Evolutionary conservation across 2,888 invertebrate species (phyloP).

Genomic region (Tillus elongatus): DNA sequence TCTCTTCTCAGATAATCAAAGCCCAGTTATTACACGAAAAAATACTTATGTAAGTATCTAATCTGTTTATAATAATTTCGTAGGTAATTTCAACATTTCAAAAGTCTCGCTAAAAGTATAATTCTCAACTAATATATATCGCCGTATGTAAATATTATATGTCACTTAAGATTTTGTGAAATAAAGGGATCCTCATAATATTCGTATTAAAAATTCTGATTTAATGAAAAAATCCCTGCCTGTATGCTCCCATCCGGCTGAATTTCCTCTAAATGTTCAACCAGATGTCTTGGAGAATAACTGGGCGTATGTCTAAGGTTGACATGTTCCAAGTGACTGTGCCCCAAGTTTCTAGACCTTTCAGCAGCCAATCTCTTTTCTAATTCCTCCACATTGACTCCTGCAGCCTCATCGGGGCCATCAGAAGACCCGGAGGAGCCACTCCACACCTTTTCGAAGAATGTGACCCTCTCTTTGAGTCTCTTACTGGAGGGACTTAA

Average conservation of each 20-base stretch:
- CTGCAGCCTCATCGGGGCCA: constrained; percentile 34
- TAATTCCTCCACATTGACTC: constrained; percentile 29
- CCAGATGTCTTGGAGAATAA: constrained; percentile 27
- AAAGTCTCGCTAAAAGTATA: too few species aligned
- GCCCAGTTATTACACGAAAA: too few species aligned
- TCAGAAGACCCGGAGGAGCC: constrained; percentile 41
- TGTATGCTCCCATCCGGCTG: constrained; percentile 39
- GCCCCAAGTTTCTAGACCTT: constrained; percentile 26
- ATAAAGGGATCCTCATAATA: too few species aligned
- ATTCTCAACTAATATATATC: too few species aligned
- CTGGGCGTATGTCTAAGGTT: constrained; percentile 51
- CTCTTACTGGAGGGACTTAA: constrained; percentile 42
- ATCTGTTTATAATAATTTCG: too few species aligned
- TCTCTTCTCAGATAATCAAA: too few species aligned
- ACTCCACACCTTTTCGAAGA: constrained; percentile 73
- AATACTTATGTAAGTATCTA: too few species aligned
- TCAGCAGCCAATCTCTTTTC: constrained; percentile 30
- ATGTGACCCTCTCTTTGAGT: constrained; percentile 64
- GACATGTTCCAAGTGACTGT: constrained; percentile 49
- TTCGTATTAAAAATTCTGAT: background rate
- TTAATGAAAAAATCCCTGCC: constrained; percentile 24
- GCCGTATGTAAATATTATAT: too few species aligned
- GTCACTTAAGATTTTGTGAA: too few species aligned
- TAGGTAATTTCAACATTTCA: too few species aligned
- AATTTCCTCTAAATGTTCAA: constrained; percentile 26